Evolutionary conservation across 2,113 vertebrate genomes (phyloP), one percentile per base, ranked within the genome.

Genomic region (Brienomyrus longianalis): DNA sequence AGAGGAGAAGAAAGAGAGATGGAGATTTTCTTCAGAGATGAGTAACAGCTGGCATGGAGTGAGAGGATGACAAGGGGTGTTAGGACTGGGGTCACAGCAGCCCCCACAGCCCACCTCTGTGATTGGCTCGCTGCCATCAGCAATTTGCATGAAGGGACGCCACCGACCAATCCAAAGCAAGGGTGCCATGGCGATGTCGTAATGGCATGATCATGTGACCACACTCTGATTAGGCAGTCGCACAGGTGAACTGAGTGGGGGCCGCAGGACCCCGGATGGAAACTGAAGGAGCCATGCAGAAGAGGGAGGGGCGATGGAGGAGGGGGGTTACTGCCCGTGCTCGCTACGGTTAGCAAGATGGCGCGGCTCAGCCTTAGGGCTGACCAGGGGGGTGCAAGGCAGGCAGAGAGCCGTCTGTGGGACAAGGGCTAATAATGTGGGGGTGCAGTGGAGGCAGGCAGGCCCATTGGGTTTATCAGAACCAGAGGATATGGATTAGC

Each of bases 1-100:
- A 87, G 17, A 84, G 3, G 87, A 48, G 74, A 21, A 87, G 39
- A 4, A 54, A 54, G 3, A 59, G 39, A 50, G 52, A 39, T 9
- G 35, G 13, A n/a, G 31, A 5, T 83, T 43, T 39, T 56, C 15
- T 89, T 45, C 1, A 48, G 45, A 47, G 19, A 45, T 45, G 54
- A 45, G 62, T 89, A 90, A 50, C 88, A 70, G 15, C 6, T 31
- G 88, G 35, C 83, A 66, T 93, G 90, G 92, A 90, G 91, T 93
- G 95, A 94, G 92, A 93, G 84, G 95, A 39, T 94, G 80, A 92
- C 54, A 89, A 51, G 89, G 91, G 90, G 27, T 27, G 15, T 6
- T 70, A 52, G 10, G 31, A 70, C 52, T 77, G 70, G 89, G 89
- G 91, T 91, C 89, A 70, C 21, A 84, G n/a, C 27, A 86, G 45